A percentile compares a stretch with the other conserved stretches of the same genome.
phyloP scores from a whole-genome alignment of 2,888 invertebrate species.

The Zygaena filipendulae region DNA sequence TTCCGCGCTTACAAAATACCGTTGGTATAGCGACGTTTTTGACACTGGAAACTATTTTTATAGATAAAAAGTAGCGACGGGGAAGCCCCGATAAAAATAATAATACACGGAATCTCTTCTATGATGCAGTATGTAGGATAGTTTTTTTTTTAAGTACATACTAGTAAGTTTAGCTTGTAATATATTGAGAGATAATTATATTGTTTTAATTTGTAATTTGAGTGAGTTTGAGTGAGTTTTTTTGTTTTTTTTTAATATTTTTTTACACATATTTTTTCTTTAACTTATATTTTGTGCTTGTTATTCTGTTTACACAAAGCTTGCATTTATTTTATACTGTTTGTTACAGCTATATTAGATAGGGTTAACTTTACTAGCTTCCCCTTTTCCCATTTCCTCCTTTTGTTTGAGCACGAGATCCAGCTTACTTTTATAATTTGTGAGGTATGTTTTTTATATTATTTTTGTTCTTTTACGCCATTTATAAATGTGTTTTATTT shows the following conservation, averaged over 20 bases:
- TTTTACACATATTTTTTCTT: slow-evolving; percentile 29
- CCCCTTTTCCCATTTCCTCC: slow-evolving; percentile 21
- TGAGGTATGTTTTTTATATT: slow-evolving; percentile 51
- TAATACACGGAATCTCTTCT: no score
- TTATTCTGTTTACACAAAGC: no score
- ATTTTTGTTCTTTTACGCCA: slow-evolving; percentile 23
- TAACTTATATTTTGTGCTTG: slow-evolving; percentile 24
- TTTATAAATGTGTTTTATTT: no score
- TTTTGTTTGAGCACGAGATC: slow-evolving; percentile 48
- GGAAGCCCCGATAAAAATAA: no score
- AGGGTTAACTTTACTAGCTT: slow-evolving; percentile 40
- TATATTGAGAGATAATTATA: slow-evolving; percentile 42
- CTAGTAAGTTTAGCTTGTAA: slow-evolving; percentile 46
- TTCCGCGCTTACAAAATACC: no score
- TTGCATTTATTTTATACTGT: slow-evolving; percentile 38
- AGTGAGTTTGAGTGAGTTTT: slow-evolving; percentile 36
- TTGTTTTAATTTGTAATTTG: slow-evolving; percentile 37
- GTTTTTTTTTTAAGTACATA: slow-evolving; percentile 51
- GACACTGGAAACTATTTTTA: no score
- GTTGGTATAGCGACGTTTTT: no score
- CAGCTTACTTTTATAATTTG: slow-evolving; percentile 35
- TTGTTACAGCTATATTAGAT: slow-evolving; percentile 23
- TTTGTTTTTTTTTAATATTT: slow-evolving; percentile 31
- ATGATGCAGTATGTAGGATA: no score
- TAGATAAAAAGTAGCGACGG: no score